A percentile compares a stretch with the other conserved stretches of the same genome.
Conservation (phyloP, 2,113 vertebrate genomes). For the Oryzias celebensis region DNA sequence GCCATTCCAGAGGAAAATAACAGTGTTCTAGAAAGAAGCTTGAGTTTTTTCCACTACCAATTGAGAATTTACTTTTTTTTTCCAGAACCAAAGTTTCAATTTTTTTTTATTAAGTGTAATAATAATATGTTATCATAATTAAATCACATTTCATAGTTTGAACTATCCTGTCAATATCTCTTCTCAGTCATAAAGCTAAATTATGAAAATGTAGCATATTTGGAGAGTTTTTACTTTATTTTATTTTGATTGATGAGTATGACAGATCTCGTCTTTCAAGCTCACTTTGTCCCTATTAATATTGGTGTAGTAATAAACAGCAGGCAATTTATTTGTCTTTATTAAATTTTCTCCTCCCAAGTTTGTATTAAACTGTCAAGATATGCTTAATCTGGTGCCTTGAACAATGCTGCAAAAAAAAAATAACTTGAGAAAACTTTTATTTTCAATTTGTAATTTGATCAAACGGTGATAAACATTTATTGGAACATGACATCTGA, state of each 20-base stretch:
- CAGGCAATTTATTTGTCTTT: conserved; percentile 17
- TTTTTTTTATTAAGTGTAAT: conserved; percentile 1
- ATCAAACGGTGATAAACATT: conserved; percentile 64
- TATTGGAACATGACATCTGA: conserved; percentile 66
- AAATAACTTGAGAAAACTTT: conserved; percentile 38
- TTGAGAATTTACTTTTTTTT: neutral
- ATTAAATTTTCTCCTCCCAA: conserved; percentile 25
- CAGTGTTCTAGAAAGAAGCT: neutral
- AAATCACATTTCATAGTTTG: conserved; percentile 10
- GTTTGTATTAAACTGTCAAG: conserved; percentile 43
- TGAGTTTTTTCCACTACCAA: neutral
- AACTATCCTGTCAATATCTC: conserved; percentile 17
- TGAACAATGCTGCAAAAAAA: conserved; percentile 25
- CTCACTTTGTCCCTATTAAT: conserved; percentile 23
- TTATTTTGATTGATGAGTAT: conserved; percentile 39
- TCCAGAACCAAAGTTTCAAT: neutral
- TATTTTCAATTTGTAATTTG: conserved; percentile 73
- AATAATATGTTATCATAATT: conserved; percentile 9
- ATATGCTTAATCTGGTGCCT: conserved; percentile 7
- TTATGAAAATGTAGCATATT: conserved; percentile 20
- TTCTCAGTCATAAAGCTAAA: conserved; percentile 43
- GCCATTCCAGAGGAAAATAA: too few species aligned
- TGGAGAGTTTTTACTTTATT: conserved; percentile 25
- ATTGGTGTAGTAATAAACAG: conserved; percentile 13
- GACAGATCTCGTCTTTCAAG: conserved; percentile 23